These are phyloP conservation scores for Chlamydotis undulata DNA, from an alignment of 2,113 vertebrate species.

Conservation along the genomic window DNA sequence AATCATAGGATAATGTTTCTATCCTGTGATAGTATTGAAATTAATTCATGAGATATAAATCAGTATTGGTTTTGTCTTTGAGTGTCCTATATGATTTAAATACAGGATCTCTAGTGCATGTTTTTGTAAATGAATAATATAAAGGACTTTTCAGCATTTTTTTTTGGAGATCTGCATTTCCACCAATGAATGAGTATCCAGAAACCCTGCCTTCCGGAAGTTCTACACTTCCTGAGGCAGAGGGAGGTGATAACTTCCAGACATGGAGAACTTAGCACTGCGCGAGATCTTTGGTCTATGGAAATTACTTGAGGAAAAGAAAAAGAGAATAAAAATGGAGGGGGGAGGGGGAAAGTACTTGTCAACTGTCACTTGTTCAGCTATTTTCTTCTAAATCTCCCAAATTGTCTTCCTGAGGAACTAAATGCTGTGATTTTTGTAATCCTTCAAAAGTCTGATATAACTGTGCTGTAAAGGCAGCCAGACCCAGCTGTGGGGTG, in stretches of 20 bases:
- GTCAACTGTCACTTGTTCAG: not conserved
- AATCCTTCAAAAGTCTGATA: not conserved
- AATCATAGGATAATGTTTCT: not conserved
- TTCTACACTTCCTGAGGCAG: accelerated
- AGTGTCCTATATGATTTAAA: not conserved
- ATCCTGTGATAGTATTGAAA: not conserved
- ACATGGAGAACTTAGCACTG: not conserved
- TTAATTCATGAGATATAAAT: not conserved
- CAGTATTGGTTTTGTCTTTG: not conserved
- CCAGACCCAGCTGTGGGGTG: not conserved
- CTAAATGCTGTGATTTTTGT: not conserved
- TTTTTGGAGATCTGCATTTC: not conserved
- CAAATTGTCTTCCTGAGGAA: not conserved
- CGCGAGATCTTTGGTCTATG: not conserved
- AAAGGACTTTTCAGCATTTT: not conserved
- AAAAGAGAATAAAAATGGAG: not conserved
- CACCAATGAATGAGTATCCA: not conserved
- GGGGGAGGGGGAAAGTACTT: not conserved
- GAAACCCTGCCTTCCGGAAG: not conserved
- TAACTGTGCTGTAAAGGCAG: not conserved
- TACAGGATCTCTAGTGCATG: not conserved
- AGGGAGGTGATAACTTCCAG: not conserved
- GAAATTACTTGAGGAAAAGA: not conserved
- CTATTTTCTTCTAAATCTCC: not conserved
- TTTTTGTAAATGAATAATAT: not conserved